A percentile compares a stretch with the other conserved stretches of the same genome.
Conservation (phyloP, 2,888 invertebrate genomes). For the Drosophila sordidula region DNA sequence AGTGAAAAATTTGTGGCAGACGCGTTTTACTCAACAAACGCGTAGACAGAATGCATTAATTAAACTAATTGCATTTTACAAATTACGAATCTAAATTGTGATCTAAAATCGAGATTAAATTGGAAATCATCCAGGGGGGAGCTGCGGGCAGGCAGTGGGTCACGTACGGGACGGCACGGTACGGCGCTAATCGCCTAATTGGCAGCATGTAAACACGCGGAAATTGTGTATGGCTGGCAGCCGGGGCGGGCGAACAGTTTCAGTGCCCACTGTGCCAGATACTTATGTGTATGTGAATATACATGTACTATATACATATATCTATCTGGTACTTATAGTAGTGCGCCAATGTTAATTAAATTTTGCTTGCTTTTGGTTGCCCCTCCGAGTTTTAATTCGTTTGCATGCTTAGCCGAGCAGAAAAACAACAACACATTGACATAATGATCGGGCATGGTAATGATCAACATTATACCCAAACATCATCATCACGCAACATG, state of each 20-base stretch:
- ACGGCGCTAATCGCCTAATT: constrained; percentile 67
- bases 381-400: constrained; percentile 65
- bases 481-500: constrained; percentile 17
- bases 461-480: constrained; percentile 31
- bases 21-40: constrained; percentile 38
- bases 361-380: constrained; percentile 54
- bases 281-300: not conserved
- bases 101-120: constrained; percentile 71
- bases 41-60: constrained; percentile 68
- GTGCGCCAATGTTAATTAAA: constrained; percentile 68
- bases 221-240: constrained; percentile 57
- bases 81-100: constrained; percentile 66
- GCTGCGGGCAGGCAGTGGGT: not conserved
- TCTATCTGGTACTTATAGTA: constrained; percentile 13
- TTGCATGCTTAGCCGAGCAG: constrained; percentile 76
- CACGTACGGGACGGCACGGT: constrained; percentile 13
- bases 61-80: constrained; percentile 64
- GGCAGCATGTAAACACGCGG: constrained; percentile 62
- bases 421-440: constrained; percentile 72
- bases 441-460: constrained; percentile 61
- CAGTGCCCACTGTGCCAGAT: constrained; percentile 29
- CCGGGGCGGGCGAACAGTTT: constrained; percentile 36
- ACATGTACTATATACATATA: not conserved
- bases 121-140: constrained; percentile 29
- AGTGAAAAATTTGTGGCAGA: constrained; percentile 37